Percentiles rank a stretch among this genome's conserved stretches.
Evolutionary conservation across 2,888 invertebrate species (phyloP).

Genomic region (Pseudolycoriella hygida): DNA sequence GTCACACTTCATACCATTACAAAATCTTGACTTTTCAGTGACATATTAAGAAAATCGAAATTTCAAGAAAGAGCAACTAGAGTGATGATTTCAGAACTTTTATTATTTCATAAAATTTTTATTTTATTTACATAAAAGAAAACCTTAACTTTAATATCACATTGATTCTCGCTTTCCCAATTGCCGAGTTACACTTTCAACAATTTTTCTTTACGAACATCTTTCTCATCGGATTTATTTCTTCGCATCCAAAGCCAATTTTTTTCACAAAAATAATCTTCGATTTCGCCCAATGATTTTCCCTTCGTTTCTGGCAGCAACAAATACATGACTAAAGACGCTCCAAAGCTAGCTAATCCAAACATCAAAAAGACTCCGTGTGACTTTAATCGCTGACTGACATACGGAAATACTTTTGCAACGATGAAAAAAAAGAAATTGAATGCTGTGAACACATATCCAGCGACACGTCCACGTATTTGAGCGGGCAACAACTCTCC

Average conservation of each 20-base stretch:
- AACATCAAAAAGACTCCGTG: constrained; percentile 55
- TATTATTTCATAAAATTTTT: too few relatives aligned
- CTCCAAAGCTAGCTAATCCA: constrained; percentile 40
- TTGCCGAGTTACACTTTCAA: too few relatives aligned
- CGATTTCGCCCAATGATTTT: constrained; percentile 50
- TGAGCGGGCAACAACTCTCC: constrained; percentile 58
- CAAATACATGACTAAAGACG: constrained; percentile 45
- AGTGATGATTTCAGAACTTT: too few relatives aligned
- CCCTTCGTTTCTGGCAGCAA: constrained; percentile 60
- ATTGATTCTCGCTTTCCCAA: too few relatives aligned
- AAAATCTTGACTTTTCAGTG: too few relatives aligned
- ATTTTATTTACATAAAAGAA: too few relatives aligned
- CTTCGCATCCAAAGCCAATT: constrained; percentile 38
- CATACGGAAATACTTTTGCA: constrained; percentile 50
- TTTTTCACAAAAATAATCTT: constrained; percentile 55
- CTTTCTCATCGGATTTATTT: too few relatives aligned
- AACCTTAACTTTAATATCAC: too few relatives aligned
- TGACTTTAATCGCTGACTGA: constrained; percentile 40
- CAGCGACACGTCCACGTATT: constrained; percentile 54
- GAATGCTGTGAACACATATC: constrained; percentile 52
- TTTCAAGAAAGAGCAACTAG: too few relatives aligned
- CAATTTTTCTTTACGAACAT: too few relatives aligned
- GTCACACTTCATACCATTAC: too few relatives aligned
- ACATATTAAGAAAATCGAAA: too few relatives aligned
- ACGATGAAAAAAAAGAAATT: constrained; percentile 48